Base-by-base conservation (phyloP, 2,113 vertebrate genomes). In the Corythaixoides concolor region DNA sequence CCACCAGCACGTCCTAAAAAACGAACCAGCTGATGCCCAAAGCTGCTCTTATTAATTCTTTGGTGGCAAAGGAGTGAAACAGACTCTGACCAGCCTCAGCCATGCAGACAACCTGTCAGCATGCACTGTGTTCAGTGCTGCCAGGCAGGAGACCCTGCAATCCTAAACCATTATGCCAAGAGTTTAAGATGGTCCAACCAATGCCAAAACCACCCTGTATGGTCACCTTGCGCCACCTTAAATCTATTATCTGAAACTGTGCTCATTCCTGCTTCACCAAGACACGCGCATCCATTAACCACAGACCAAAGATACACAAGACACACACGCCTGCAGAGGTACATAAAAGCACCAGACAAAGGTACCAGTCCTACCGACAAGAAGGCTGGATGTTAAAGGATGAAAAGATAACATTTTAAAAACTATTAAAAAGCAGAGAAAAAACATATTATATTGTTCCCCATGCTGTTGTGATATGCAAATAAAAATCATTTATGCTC, bases 81-180 rank as follows among this genome's bases (percentile, higher is more conserved):
- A 79, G 43, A 15, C 23, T 39, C 32, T 0, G 3, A 8, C 0
- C 35, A 56, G 43, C 28, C 89, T 43, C 68, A 67, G 70, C 16
- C 53, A n/a, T 0, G 0, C 7, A 27, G 26, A 41, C 8, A 18
- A 17, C 6, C 17, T 50, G 26, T 14, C 33, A 35, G 39, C 58
- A 41, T 0, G 6, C 28, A 33, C 37, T 1, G 11, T 0, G 2
- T 0, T n/a, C 79, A 56, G 49, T 2, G 0, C 52, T 30, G 74
- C 60, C 5, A 0, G 33, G 5, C 9, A 58, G 62, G 9, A 52
- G 27, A 35, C 21, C 27, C 33, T 39, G 50, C 15, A 39, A 50
- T 14, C 62, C 35, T 37, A 79, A 88, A 64, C 35, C 49, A 23
- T 35, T 26, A 9, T 0, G 14, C 45, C 74, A 81, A 17, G 59